phyloP scores from a whole-genome alignment of 2,888 invertebrate species.

The Xestia ashworthii region DNA sequence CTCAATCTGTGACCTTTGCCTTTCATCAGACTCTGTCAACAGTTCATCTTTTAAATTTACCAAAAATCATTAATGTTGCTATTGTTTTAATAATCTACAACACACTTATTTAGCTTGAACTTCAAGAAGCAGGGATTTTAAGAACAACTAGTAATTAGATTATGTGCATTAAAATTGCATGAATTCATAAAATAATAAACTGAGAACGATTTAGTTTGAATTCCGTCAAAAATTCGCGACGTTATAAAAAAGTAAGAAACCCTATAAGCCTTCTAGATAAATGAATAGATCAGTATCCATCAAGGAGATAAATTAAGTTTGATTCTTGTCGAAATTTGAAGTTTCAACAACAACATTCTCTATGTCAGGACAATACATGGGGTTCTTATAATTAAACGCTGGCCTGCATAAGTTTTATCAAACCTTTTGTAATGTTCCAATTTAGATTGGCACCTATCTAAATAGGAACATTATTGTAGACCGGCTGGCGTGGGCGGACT shows the following conservation, averaged over 20 bases:
- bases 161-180: not conserved
- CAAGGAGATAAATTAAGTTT: not conserved
- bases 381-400: slow-evolving; percentile 10
- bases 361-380: not conserved
- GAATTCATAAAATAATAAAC: not conserved
- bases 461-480: slow-evolving; percentile 30
- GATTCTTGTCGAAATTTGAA: not conserved
- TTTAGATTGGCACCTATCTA: slow-evolving; percentile 8
- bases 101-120: not conserved
- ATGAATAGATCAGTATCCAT: not conserved
- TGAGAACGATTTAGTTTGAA: not conserved
- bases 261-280: not conserved
- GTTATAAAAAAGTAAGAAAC: not conserved
- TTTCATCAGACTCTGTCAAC: not conserved
- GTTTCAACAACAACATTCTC: not conserved
- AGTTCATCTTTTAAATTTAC: not conserved
- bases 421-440: slow-evolving; percentile 10
- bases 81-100: not conserved
- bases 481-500: slow-evolving; percentile 7
- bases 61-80: not conserved
- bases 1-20: not conserved
- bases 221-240: too few species aligned
- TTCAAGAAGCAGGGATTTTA: not conserved
- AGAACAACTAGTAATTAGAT: not conserved
- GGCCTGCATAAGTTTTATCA: slow-evolving; percentile 30